phyloP scores from a whole-genome alignment of 2,888 invertebrate genomes.

The Teleiodes luculella region DNA sequence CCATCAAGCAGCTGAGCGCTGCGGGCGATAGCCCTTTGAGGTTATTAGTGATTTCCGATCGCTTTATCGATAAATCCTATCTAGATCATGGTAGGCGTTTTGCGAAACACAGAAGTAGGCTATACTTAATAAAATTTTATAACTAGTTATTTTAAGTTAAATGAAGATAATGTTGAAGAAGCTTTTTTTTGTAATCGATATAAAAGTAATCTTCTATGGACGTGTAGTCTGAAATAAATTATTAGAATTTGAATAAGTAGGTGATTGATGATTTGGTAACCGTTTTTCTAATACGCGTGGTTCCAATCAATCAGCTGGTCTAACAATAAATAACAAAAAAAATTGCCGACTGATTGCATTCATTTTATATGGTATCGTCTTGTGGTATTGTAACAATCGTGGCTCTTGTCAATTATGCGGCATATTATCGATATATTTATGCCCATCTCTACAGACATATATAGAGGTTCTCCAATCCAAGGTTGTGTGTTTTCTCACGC shows the following conservation, averaged over 20 bases:
- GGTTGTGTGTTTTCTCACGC: conserved; percentile 31
- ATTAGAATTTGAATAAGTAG: neutral
- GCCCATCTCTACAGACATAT: neutral
- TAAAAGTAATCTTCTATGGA: too few relatives aligned
- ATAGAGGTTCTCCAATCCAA: conserved; percentile 24
- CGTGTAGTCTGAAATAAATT: too few relatives aligned
- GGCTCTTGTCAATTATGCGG: too few relatives aligned
- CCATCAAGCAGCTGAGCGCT: conserved; percentile 27
- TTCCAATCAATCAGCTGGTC: too few relatives aligned
- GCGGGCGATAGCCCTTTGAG: conserved; percentile 18
- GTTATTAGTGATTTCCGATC: conserved; percentile 27
- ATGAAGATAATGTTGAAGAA: too few relatives aligned
- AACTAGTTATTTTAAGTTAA: neutral
- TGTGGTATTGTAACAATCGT: too few relatives aligned
- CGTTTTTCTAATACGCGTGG: too few relatives aligned
- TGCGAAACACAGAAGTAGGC: neutral
- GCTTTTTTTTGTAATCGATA: too few relatives aligned
- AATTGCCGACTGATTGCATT: too few relatives aligned
- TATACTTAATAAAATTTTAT: neutral
- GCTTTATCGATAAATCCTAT: conserved; percentile 20
- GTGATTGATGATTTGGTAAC: too few relatives aligned
- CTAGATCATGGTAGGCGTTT: neutral
- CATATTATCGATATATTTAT: neutral
- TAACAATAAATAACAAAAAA: too few relatives aligned
- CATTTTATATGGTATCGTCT: too few relatives aligned